Percentiles rank a stretch among this genome's conserved stretches.
phyloP scores from a whole-genome alignment of 2,797 vertebrate species.

The Lithobates pipiens region DNA sequence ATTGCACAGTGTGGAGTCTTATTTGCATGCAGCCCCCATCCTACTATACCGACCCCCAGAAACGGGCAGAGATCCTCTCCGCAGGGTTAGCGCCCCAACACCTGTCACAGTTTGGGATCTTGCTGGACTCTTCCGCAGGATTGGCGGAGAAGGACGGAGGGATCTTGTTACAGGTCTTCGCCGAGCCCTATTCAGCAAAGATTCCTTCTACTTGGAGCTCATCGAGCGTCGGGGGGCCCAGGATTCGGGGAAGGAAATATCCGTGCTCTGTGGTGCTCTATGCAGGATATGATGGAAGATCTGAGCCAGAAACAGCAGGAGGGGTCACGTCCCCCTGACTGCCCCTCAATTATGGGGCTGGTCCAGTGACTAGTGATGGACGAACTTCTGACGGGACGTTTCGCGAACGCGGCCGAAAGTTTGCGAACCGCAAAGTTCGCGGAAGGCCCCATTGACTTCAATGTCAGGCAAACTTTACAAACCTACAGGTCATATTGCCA shows the following conservation, averaged over 20 bases:
- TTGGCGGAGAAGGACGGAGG: constrained; percentile 33
- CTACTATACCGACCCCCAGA: constrained; percentile 87
- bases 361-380: no score
- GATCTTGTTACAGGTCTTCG: constrained; percentile 93
- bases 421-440: no score
- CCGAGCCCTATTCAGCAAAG: constrained; percentile 89
- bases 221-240: constrained; percentile 88
- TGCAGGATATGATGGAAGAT: constrained; percentile 86
- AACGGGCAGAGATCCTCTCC: constrained; percentile 81
- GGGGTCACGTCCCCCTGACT: neutral
- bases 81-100: constrained; percentile 78
- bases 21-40: constrained; percentile 84
- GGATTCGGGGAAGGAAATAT: constrained; percentile 94
- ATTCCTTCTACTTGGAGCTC: constrained; percentile 94
- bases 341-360: no score
- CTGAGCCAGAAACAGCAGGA: constrained; percentile 74
- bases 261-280: constrained; percentile 87
- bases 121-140: constrained; percentile 80
- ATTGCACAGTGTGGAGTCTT: constrained; percentile 76
- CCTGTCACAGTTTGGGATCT: constrained; percentile 85
- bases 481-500: no score
- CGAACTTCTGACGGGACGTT: no score
- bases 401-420: no score
- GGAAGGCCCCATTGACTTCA: no score
- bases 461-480: no score